phyloP scores from a whole-genome alignment of 2,888 invertebrate genomes.

The Lymantria monacha region DNA sequence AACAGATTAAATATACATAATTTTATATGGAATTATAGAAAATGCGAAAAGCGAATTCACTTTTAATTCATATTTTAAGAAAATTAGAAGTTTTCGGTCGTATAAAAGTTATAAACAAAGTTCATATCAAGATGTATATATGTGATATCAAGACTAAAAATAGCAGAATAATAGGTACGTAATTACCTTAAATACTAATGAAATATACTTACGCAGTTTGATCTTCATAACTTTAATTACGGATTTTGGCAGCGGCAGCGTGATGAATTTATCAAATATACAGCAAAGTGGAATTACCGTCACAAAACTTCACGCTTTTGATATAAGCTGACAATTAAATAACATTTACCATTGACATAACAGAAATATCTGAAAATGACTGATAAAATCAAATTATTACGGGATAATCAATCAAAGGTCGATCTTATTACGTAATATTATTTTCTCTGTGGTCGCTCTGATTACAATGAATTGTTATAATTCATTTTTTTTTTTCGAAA shows the following conservation, averaged over 20 bases:
- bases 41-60: too few relatives aligned
- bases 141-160: too few relatives aligned
- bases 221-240: conserved; percentile 81
- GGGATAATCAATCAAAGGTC: conserved; percentile 40
- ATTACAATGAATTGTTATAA: conserved; percentile 46
- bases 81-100: too few relatives aligned
- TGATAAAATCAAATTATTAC: conserved; percentile 25
- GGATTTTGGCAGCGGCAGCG: conserved; percentile 75
- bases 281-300: conserved; percentile 53
- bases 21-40: too few relatives aligned
- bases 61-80: too few relatives aligned
- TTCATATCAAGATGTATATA: too few relatives aligned
- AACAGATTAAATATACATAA: too few relatives aligned
- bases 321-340: conserved; percentile 51
- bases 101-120: too few relatives aligned
- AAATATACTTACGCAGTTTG: conserved; percentile 70
- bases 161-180: too few relatives aligned
- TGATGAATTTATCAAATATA: conserved; percentile 58
- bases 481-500: conserved; percentile 62
- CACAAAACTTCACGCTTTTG: conserved; percentile 52
- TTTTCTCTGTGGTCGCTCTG: too few relatives aligned
- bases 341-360: conserved; percentile 40
- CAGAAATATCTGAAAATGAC: conserved; percentile 29
- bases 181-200: too few relatives aligned
- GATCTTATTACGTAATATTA: too few relatives aligned